Percentiles rank a stretch among this genome's conserved stretches.
phyloP scores from a whole-genome alignment of 2,888 invertebrate genomes.

The Platerodrilus igneus region DNA sequence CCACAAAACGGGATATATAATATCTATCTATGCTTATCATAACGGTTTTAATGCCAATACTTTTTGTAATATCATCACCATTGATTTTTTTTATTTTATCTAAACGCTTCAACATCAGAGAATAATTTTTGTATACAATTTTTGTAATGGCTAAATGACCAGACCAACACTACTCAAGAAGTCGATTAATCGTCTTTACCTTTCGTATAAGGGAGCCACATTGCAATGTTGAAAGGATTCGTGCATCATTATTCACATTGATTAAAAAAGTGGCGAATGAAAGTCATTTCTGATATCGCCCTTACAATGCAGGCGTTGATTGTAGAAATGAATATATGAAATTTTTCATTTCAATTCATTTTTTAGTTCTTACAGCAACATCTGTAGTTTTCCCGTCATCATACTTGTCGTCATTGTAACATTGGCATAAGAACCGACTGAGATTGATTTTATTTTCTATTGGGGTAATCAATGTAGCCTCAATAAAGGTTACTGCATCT shows the following conservation, averaged over 20 bases:
- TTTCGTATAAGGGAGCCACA: constrained; percentile 13
- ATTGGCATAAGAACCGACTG: constrained; percentile 14
- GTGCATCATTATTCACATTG: constrained; percentile 13
- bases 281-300: constrained; percentile 10
- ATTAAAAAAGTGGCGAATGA: constrained; percentile 14
- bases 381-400: constrained; percentile 7
- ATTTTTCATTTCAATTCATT: constrained; percentile 12
- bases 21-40: constrained; percentile 15
- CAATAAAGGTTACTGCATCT: constrained; percentile 12
- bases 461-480: constrained; percentile 10
- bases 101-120: constrained; percentile 19
- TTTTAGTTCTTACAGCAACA: constrained; percentile 9
- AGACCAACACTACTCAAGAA: constrained; percentile 17
- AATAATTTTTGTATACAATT: constrained; percentile 18
- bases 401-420: constrained; percentile 14
- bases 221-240: constrained; percentile 12
- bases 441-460: constrained; percentile 12
- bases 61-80: constrained; percentile 22
- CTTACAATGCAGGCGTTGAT: constrained; percentile 8
- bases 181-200: constrained; percentile 13
- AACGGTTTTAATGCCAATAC: constrained; percentile 19
- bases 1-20: constrained; percentile 17
- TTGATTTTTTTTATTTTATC: constrained; percentile 21
- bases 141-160: constrained; percentile 17
- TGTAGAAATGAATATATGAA: constrained; percentile 12